These are phyloP conservation scores for Rana temporaria DNA, from an alignment of 2,113 vertebrate species.

Conservation along the genomic window DNA sequence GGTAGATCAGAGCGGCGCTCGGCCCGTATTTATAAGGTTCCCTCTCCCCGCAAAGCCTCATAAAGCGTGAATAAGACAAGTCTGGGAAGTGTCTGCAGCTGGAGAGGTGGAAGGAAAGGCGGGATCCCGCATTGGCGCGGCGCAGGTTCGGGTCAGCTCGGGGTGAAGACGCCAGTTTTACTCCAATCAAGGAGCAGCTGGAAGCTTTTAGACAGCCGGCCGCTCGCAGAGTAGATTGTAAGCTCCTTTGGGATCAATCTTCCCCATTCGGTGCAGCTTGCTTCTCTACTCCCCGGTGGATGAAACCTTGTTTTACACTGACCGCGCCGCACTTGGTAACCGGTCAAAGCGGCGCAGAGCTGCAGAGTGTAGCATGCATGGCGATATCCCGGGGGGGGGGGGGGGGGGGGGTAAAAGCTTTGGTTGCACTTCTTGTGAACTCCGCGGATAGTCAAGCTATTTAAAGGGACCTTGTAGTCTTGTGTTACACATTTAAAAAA, in stretches of 20 bases:
- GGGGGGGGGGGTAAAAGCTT: no score
- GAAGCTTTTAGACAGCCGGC: background rate
- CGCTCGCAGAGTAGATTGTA: conserved; percentile 4
- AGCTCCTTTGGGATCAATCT: conserved; percentile 21
- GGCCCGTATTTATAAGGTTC: background rate
- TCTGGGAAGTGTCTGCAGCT: background rate
- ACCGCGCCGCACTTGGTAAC: background rate
- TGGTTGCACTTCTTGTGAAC: no score
- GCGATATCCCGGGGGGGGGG: no score
- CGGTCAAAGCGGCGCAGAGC: conserved; percentile 1
- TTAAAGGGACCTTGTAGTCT: background rate
- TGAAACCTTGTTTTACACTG: conserved; percentile 20
- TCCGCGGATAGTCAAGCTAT: no score
- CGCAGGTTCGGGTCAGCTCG: background rate
- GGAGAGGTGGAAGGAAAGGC: conserved; percentile 16
- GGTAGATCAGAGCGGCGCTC: conserved; percentile 14
- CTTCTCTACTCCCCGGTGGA: background rate
- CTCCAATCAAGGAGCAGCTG: background rate
- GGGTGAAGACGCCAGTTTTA: background rate
- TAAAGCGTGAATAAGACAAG: background rate
- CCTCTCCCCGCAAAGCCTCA: background rate
- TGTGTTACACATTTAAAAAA: background rate
- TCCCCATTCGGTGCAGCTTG: background rate
- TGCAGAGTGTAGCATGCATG: background rate
- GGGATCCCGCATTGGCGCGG: background rate